A percentile compares a stretch with the other conserved stretches of the same genome.
These are phyloP conservation scores for Cyclopterus lumpus DNA, from an alignment of 2,797 vertebrate genomes.

Conservation along the genomic window DNA sequence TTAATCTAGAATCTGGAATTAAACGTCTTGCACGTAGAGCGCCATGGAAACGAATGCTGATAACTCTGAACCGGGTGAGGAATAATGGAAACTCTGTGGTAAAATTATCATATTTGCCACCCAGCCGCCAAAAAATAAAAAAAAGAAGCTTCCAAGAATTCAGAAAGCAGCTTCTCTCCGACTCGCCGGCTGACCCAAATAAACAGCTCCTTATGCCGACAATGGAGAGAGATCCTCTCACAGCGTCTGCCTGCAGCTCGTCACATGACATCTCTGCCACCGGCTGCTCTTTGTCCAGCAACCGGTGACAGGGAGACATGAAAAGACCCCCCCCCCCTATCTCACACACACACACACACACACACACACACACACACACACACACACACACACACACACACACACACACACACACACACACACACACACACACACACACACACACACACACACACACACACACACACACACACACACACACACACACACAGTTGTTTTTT, in stretches of 20 bases:
- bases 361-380: background rate
- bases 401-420: background rate
- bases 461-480: too few relatives aligned
- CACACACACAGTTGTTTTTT: background rate
- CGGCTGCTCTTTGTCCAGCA: constrained; percentile 60
- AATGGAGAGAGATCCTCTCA: constrained; percentile 43
- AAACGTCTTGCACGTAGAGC: background rate
- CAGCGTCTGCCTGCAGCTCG: too few relatives aligned
- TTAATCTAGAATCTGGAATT: background rate
- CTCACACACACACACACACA: background rate
- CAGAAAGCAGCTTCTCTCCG: constrained; percentile 6
- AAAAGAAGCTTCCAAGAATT: background rate
- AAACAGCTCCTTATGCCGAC: constrained; percentile 65
- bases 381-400: too few relatives aligned
- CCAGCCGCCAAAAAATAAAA: background rate
- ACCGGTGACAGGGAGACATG: constrained; percentile 12
- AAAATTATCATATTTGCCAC: constrained; percentile 19
- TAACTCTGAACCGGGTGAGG: background rate
- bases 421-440: background rate
- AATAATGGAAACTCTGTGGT: constrained; percentile 33
- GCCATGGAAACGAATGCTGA: constrained; percentile 1
- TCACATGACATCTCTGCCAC: constrained; percentile 63
- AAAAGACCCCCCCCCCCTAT: too few relatives aligned
- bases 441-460: background rate
- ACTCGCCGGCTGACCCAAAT: constrained; percentile 69